Conservation (phyloP, 2,113 vertebrate species). For the Mobula hypostoma region DNA sequence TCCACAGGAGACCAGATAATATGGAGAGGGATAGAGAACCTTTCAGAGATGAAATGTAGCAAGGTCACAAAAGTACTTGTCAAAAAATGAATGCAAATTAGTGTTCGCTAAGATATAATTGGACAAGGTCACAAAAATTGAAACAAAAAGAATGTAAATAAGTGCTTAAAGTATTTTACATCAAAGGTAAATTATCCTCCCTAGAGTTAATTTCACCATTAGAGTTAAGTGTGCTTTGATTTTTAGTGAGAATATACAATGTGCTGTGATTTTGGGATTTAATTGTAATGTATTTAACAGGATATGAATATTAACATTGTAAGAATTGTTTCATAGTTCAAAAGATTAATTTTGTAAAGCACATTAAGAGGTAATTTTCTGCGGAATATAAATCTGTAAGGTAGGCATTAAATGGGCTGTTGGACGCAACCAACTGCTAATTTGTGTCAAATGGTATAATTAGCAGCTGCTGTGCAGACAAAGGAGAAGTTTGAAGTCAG, state of each 20-base stretch:
- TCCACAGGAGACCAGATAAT: background rate
- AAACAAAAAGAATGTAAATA: background rate
- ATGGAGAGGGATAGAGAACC: background rate
- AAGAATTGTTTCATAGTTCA: background rate
- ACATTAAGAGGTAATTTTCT: conserved; percentile 3
- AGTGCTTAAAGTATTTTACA: background rate
- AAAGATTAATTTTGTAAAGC: conserved; percentile 20
- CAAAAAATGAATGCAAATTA: no score
- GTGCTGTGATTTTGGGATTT: background rate
- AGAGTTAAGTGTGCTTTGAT: background rate
- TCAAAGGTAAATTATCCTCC: background rate
- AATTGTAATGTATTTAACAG: background rate
- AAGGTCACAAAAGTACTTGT: no score
- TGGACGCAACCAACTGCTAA: background rate
- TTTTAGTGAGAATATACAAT: background rate
- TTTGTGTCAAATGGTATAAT: conserved; percentile 27
- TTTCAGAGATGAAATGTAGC: background rate
- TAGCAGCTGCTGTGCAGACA: background rate
- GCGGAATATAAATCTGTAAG: background rate
- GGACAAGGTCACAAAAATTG: background rate
- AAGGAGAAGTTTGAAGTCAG: background rate
- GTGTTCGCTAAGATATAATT: no score
- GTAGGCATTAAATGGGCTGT: background rate
- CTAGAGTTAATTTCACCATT: background rate
- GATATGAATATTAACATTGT: background rate